Conservation (phyloP, 1,140 invertebrate genomes). For the Gyrodactylus salaris region DNA sequence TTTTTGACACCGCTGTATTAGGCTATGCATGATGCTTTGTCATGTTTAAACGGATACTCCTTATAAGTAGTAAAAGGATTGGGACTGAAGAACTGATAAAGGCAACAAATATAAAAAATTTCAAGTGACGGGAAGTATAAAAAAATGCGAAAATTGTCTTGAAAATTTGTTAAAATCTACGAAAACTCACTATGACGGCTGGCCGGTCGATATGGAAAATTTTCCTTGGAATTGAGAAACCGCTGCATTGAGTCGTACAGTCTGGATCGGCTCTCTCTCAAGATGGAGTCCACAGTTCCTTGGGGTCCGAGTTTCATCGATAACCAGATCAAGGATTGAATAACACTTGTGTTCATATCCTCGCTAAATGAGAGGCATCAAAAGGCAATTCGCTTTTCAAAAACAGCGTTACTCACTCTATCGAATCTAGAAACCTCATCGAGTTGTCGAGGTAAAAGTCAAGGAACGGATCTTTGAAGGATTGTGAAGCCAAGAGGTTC, state of each 20-base stretch:
- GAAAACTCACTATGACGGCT: background rate
- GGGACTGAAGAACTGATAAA: no score
- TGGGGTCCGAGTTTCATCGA: background rate
- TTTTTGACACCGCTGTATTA: no score
- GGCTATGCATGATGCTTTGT: no score
- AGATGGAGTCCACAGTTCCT: background rate
- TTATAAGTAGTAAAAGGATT: no score
- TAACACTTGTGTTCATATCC: background rate
- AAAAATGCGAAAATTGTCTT: no score
- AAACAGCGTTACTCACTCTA: background rate
- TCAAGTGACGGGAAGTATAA: no score
- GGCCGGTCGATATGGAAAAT: background rate
- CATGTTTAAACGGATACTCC: no score
- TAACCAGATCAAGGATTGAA: background rate
- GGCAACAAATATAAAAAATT: no score
- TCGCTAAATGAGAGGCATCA: background rate
- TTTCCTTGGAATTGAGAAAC: background rate
- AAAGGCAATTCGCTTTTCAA: background rate
- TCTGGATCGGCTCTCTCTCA: background rate
- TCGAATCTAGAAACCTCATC: background rate
- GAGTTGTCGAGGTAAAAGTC: background rate
- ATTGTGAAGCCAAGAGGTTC: background rate
- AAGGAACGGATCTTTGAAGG: no score
- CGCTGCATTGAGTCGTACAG: background rate
- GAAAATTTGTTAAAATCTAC: no score